Evolutionary conservation across 1,140 invertebrate species (phyloP).

Genomic region (Physella acuta): DNA sequence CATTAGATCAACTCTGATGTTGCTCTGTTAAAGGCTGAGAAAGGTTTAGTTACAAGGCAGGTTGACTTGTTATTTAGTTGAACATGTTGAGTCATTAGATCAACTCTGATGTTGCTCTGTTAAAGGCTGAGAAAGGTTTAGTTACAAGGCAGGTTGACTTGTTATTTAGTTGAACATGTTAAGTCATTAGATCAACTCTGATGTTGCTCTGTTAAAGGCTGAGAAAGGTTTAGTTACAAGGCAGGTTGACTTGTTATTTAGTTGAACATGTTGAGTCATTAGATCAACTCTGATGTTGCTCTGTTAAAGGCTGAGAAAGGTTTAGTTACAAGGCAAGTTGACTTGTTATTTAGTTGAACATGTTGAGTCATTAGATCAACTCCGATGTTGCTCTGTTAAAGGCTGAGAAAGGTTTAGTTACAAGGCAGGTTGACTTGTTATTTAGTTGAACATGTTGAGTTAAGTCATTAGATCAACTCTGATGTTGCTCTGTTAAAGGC

Average conservation of each 20-base stretch:
- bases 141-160: conserved; percentile 46
- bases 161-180: too few species aligned
- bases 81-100: conserved; percentile 46
- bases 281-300: conserved; percentile 48
- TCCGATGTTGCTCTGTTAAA: conserved; percentile 48
- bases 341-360: background rate
- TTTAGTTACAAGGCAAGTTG: conserved; percentile 42
- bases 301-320: conserved; percentile 49
- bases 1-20: conserved; percentile 49
- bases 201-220: conserved; percentile 50
- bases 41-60: conserved; percentile 49
- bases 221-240: conserved; percentile 48
- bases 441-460: too few species aligned
- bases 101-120: conserved; percentile 49
- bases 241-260: conserved; percentile 37
- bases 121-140: conserved; percentile 48
- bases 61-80: too few species aligned
- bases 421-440: too few species aligned
- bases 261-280: conserved; percentile 35
- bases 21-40: conserved; percentile 47
- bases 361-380: conserved; percentile 49
- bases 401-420: conserved; percentile 47
- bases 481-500: conserved; percentile 51
- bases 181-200: conserved; percentile 46
- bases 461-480: conserved; percentile 47